Conservation (phyloP, 2,888 invertebrate genomes). For the Leptinotarsa peninsularis region DNA sequence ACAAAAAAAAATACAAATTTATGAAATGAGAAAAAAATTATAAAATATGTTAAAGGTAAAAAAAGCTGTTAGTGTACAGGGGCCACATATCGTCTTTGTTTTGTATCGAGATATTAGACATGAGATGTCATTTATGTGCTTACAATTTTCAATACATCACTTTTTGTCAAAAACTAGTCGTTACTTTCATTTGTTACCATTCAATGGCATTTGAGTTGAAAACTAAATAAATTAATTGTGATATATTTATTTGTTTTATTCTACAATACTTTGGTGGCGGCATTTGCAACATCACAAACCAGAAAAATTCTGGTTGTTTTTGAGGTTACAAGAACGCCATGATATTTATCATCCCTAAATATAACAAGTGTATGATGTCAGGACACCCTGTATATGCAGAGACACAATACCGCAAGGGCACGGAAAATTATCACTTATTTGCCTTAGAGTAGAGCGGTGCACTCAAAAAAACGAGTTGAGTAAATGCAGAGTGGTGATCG, state of each 20-base stretch:
- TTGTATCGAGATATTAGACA: constrained; percentile 16
- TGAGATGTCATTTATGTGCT: constrained; percentile 21
- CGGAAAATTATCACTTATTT: too few species aligned
- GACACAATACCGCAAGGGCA: too few species aligned
- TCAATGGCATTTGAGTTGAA: constrained; percentile 43
- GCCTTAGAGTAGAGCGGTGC: too few species aligned
- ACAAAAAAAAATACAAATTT: constrained; percentile 17
- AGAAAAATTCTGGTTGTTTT: too few species aligned
- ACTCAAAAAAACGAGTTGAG: too few species aligned
- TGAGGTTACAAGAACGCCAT: too few species aligned
- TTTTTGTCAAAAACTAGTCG: constrained; percentile 42
- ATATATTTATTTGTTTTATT: constrained; percentile 21
- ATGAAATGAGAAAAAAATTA: constrained; percentile 19
- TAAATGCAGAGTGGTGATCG: too few species aligned
- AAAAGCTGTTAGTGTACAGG: constrained; percentile 25
- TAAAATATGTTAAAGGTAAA: constrained; percentile 17
- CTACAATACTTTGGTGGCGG: too few species aligned
- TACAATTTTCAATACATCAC: constrained; percentile 24
- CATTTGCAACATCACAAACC: too few species aligned
- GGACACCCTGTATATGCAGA: too few species aligned
- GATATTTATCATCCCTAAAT: too few species aligned
- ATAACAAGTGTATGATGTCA: too few species aligned
- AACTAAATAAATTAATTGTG: constrained; percentile 33
- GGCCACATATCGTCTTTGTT: constrained; percentile 14
- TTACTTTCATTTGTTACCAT: constrained; percentile 48